Base-by-base conservation (phyloP, 1,140 invertebrate species). In the Coelopa frigida region DNA sequence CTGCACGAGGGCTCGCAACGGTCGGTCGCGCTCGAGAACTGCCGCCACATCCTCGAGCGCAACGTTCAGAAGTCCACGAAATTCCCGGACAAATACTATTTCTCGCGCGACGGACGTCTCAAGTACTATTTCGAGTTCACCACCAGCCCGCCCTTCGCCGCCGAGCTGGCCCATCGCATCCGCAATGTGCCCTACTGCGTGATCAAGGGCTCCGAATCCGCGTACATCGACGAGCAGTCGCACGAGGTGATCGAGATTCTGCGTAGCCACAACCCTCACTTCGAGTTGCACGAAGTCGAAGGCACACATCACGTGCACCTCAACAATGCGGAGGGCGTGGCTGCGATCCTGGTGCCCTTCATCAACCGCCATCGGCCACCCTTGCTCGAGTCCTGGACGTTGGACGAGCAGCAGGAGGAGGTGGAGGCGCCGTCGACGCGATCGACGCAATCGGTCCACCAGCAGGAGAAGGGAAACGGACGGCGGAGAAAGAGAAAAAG, bases 261-360 rank as follows among this genome's bases (percentile, higher is more conserved):
- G 29, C 53, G 60, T 36, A 73, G 70, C 44, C 70, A 71, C 46
- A 72, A 78, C 56, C 64, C 70, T 3, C 72, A 80, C 37, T 85
- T 82, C 58, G 70, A 78, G 53, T 74, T 75, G 43, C 71, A 79
- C 40, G 73, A 77, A 46, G 59, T 87, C 3, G 82, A 81, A 18
- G 82, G 76, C 21, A 68, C 64, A 5, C 86, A 89, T 71, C 84
- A 87, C 65, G 71, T 83, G 6, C 85, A 89, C 61, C 70, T 88
- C 29, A 84, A 80, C 49, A 72, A 82, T 56, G 77, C 84, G 2
- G 61, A 77, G 48, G 57, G 59, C 35, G 65, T 84, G 33, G 75
- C 76, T 4, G 68, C 72, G 17, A 48, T 75, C 24, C 74, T 84
- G 29, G 71, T 72, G 50, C 64, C 75, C 2, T 84, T 84, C 63